Base-by-base conservation (phyloP, 2,888 invertebrate genomes). In the Agrotis ipsilon region DNA sequence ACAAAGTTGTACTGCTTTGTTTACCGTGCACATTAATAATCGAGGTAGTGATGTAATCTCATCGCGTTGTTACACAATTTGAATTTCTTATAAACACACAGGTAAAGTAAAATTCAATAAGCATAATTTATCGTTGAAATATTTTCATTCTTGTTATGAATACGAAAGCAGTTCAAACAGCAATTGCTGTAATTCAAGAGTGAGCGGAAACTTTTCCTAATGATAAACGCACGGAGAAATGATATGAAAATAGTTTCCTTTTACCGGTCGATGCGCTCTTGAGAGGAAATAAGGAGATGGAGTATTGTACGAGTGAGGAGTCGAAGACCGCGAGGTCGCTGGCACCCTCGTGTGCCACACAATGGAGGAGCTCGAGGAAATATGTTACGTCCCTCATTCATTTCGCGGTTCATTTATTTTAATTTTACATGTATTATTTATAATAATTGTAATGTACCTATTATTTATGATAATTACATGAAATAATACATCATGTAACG, bases 161-260 rank as follows among this genome's bases (percentile, higher is more conserved):
- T 88, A 84, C 80, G 75, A 87, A 88, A 90, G 86, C 84, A 82
- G 83, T 87, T 89, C 78, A 83, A 89, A 90, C 73, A 83, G 82
- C 85, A 85, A 87, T 87, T 83, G 80, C 69, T 84, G 82, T 87
- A 86, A 89, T 89, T 89, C 86, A 85, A 86, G 74, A 83, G 82
- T 68, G 81, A 82, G 60, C 72, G 83, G 85, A 82, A 87, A 89
- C 80, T 88, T 86, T 85, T 82, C 65, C 60, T 86, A 86, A 85
- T 87, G 84, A 88, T 87, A 86, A 85, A 88, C 39, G 85, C 76
- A 81, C 72, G 49, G 78, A 75, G 86, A 89, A 89, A 87, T 89
- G 71, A 86, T 88, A 89, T 88, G 88, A 86, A 88, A 89, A 90
- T 90, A 89, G 89, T 91, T 91, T 91, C 86, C 89, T 86, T 85